Base-by-base conservation (phyloP, 2,797 vertebrate genomes). In the Alauda arvensis region DNA sequence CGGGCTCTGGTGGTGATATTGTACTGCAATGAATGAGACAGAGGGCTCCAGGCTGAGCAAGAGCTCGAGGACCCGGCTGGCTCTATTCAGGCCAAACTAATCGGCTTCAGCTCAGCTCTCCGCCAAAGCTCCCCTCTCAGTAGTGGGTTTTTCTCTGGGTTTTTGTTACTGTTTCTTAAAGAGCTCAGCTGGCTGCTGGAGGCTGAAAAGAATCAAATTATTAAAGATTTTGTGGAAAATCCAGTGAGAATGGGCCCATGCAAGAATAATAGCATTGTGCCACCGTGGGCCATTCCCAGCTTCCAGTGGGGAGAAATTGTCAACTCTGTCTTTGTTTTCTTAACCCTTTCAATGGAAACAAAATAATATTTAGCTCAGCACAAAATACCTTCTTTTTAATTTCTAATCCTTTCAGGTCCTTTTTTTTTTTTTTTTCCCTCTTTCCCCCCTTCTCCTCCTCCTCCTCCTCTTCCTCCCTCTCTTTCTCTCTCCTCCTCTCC, bases 1-100 rank as follows among this genome's bases (percentile, higher is more conserved):
- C 33, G 97, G 97, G 95, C 97, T 98, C 98, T 98, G 98, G 97
- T 97, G 97, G 97, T 95, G 98, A 98, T 97, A 98, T 98, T 98
- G 98, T 98, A 88, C 94, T 87, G 88, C 87, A 86, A 96, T 97
- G 98, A 97, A 98, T 98, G 97, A 97, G 95, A 96, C 95, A 95
- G 97, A 97, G 93, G 97, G 93, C 93, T 97, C 95, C 96, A 96
- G 95, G 96, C 97, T 97, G 97, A 97, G 96, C 96, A 88, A 77
- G 93, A 93, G 94, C 96, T 95, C 96, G 94, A 96, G 97, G 97
- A 95, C 95, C 94, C 87, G 94, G 93, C 95, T 96, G 96, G 93
- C 80, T 97, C 97, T 96, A 97, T 98, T 98, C 97, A 98, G 95
- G 86, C 93, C 93, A 90, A 94, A 84, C 96, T 98, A 98, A 98